Evolutionary conservation across 2,797 vertebrate species (phyloP).

Genomic region (Etheostoma nigrum): DNA sequence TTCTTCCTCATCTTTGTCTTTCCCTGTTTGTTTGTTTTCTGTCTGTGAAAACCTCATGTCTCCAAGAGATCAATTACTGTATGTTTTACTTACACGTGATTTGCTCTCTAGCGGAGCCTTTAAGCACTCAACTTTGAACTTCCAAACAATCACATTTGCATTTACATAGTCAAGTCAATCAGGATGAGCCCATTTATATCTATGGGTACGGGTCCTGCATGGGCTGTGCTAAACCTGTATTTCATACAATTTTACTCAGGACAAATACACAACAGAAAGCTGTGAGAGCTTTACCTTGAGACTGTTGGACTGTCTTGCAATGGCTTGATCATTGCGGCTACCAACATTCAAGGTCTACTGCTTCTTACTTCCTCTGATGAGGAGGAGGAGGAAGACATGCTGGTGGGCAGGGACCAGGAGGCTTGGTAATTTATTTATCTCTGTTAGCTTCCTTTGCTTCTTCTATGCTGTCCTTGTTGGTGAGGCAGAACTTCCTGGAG

Average conservation of each 20-base stretch:
- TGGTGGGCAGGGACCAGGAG: conserved; percentile 26
- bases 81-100: background rate
- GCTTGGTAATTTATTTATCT: conserved; percentile 42
- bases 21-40: conserved; percentile 5
- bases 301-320: conserved; percentile 9
- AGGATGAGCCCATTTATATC: conserved; percentile 25
- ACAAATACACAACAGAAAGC: conserved; percentile 16
- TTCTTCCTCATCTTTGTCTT: conserved; percentile 50
- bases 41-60: conserved; percentile 23
- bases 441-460: conserved; percentile 15
- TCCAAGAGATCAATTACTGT: conserved; percentile 30
- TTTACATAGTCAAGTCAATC: conserved; percentile 25
- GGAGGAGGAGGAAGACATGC: conserved; percentile 28
- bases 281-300: conserved; percentile 5
- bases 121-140: conserved; percentile 38
- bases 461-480: background rate
- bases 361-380: conserved; percentile 34
- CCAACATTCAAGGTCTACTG: conserved; percentile 28
- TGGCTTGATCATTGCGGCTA: conserved; percentile 23
- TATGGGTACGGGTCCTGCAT: background rate
- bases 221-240: conserved; percentile 18
- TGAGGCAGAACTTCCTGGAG: conserved; percentile 8
- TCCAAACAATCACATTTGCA: conserved; percentile 23
- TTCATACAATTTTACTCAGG: conserved; percentile 22
- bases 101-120: conserved; percentile 24